Percentiles rank a stretch among this genome's conserved stretches.
These are phyloP conservation scores for Tenthredo amoena DNA, from an alignment of 2,888 invertebrate species.

Conservation along the genomic window DNA sequence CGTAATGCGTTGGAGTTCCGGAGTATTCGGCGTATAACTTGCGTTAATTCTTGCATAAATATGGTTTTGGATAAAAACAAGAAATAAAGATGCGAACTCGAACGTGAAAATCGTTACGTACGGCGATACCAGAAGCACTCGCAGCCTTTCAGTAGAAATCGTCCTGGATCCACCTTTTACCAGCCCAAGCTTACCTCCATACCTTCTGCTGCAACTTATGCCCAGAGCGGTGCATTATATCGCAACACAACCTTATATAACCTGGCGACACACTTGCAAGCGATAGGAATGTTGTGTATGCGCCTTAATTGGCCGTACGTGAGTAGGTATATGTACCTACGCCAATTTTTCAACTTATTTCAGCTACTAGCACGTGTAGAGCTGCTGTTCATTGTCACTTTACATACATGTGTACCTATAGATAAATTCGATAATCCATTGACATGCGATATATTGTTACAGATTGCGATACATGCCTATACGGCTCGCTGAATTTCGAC, in stretches of 20 bases:
- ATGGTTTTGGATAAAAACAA: neutral
- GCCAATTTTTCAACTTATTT: constrained; percentile 38
- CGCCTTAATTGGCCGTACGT: constrained; percentile 62
- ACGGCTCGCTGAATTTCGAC: constrained; percentile 37
- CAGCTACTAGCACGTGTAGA: neutral
- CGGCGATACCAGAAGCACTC: constrained; percentile 1
- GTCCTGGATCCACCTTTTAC: constrained; percentile 61
- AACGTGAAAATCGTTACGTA: constrained; percentile 37
- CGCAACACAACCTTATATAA: constrained; percentile 65
- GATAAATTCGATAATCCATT: constrained; percentile 20
- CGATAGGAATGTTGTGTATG: constrained; percentile 64
- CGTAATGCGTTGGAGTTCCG: neutral
- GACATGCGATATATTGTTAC: constrained; percentile 35
- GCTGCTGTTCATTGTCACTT: constrained; percentile 10
- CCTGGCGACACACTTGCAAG: constrained; percentile 68
- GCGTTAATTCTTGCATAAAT: neutral
- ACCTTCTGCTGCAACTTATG: constrained; percentile 51
- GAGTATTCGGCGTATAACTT: neutral
- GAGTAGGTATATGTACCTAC: constrained; percentile 23
- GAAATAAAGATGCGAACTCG: neutral
- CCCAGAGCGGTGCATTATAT: constrained; percentile 49
- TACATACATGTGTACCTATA: neutral
- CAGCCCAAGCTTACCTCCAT: constrained; percentile 41
- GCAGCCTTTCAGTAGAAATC: constrained; percentile 63
- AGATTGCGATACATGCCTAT: neutral